Evolutionary conservation across 2,113 vertebrate species (phyloP).

Genomic region (Micronycteris hirsuta): DNA sequence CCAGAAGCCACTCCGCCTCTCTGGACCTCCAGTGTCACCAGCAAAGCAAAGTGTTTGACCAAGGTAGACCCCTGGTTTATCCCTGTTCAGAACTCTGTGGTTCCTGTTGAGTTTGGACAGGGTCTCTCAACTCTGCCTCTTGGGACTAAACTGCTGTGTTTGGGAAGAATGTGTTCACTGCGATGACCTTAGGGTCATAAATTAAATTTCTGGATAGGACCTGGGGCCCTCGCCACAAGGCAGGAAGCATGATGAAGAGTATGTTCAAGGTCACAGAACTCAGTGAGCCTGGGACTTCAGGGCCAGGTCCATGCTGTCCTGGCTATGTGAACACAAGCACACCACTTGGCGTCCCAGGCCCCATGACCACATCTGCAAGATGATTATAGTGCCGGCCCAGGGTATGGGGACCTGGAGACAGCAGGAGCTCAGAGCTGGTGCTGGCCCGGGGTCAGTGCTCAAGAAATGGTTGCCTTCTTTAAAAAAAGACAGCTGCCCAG

Average conservation of each 20-base stretch:
- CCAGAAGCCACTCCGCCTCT: background rate
- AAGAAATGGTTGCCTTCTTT: background rate
- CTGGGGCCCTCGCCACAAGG: background rate
- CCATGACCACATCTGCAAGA: background rate
- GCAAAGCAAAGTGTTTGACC: background rate
- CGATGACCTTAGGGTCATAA: background rate
- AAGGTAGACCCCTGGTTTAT: background rate
- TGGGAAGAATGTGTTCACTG: background rate
- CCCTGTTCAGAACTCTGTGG: background rate
- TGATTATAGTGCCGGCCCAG: background rate
- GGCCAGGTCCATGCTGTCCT: background rate
- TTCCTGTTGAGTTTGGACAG: background rate
- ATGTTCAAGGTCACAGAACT: accelerated
- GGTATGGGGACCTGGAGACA: background rate
- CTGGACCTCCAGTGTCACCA: background rate
- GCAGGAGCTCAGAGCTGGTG: background rate
- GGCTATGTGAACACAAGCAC: background rate
- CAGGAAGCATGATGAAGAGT: background rate
- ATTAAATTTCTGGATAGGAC: background rate
- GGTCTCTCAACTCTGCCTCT: background rate
- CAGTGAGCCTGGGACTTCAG: background rate
- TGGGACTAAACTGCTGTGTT: background rate
- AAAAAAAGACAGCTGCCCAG: background rate
- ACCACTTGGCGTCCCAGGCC: background rate
- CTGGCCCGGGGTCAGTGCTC: background rate